A percentile compares a stretch with the other conserved stretches of the same genome.
These are phyloP conservation scores for Beroe forskalii DNA, from an alignment of 37 sponge, comb jelly and placozoan species.

Conservation along the genomic window DNA sequence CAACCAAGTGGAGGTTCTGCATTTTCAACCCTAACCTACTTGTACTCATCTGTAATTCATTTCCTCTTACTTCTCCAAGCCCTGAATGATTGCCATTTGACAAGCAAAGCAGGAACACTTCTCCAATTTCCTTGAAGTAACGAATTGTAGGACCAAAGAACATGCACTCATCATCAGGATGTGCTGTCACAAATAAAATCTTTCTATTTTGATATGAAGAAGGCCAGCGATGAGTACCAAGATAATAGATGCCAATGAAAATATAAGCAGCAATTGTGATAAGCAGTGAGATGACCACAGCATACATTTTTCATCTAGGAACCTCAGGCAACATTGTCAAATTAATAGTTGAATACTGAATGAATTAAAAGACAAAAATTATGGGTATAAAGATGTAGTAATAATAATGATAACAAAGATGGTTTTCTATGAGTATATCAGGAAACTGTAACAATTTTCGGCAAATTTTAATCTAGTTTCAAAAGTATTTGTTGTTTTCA, in stretches of 20 bases:
- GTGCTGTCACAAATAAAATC: conserved; percentile 80
- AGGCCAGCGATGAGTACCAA: conserved; percentile 56
- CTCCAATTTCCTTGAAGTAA: conserved; percentile 19
- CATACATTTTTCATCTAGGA: conserved; percentile 20
- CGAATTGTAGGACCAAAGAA: conserved; percentile 90
- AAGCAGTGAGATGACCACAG: background rate
- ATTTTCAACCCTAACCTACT: conserved; percentile 67
- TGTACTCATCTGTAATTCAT: conserved; percentile 72
- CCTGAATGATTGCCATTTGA: conserved; percentile 88
- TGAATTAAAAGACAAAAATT: too few species aligned
- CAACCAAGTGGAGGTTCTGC: conserved; percentile 67
- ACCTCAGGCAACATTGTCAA: too few species aligned
- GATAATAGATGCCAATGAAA: conserved; percentile 54
- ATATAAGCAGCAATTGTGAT: conserved; percentile 30
- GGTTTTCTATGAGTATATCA: too few species aligned
- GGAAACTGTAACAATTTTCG: too few species aligned
- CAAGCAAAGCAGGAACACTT: conserved; percentile 75
- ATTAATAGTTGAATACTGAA: too few species aligned
- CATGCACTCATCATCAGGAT: conserved; percentile 99
- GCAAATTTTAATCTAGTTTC: too few species aligned
- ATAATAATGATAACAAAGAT: too few species aligned
- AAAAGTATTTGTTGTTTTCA: too few species aligned
- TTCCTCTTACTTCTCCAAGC: conserved; percentile 69
- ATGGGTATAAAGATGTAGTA: too few species aligned
- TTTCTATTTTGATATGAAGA: conserved; percentile 38